Evolutionary conservation across 2,888 invertebrate species (phyloP), one percentile per base, ranked within the genome.

Genomic region (Ptilodon capucinus): DNA sequence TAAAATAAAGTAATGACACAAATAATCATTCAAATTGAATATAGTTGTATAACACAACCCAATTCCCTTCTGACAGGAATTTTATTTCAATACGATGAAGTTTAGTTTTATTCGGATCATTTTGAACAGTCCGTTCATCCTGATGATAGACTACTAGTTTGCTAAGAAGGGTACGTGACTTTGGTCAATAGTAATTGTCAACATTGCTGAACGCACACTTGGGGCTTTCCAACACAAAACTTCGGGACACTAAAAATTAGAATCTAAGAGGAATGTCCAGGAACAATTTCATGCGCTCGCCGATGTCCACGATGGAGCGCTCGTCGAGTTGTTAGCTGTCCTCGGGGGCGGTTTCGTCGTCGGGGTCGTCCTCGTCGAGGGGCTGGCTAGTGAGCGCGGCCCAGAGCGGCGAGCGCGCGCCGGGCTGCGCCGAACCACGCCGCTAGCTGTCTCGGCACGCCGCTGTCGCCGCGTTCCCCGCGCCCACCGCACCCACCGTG

Each of bases 381-480:
- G 86, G 89, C 72, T 95, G 94, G 71, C 94, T 95, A 46, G 96
- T 96, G 66, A 96, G 92, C 44, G 96, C 94, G 43, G 95, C 95
- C 96, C 96, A 96, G 60, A 96, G 91, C 42, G 96, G 96, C 56
- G 95, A 95, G 71, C 89, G 85, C 8, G 89, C 89, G 53, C 89
- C 89, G 58, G 84, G 82, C 78, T 79, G 85, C 71, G 81, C 85
- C 65, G 90, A 89, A 76, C 86, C 91, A 57, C 89, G 88, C 64
- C 89, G 91, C 90, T 91, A 91, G 86, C 94, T 95, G 81, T 92
- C 94, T 48, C 93, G 91, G 55, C 78, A 80, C 42, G 72, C 58
- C 13, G 77, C 76, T 2, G 79, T 82, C 0, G 40, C 40, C 17
- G 81, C 82, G 53, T n/a, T n/a, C n/a, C 76, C 78, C 0, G 85